phyloP scores from a whole-genome alignment of 2,113 vertebrate genomes.

The Esox niger region DNA sequence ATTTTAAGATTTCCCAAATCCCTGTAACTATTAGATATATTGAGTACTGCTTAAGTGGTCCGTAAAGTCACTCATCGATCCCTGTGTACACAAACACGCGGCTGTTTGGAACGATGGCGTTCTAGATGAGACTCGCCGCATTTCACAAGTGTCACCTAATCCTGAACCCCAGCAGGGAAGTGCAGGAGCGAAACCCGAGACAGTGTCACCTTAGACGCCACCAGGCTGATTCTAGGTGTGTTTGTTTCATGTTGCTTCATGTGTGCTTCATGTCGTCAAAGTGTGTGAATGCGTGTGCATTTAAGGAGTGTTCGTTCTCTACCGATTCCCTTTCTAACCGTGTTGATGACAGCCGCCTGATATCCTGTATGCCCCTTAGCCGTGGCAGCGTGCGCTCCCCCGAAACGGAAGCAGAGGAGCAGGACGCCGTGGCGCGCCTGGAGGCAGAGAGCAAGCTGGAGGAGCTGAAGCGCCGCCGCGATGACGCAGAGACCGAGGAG shows the following conservation, averaged over 20 bases:
- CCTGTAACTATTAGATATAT: too few relatives aligned
- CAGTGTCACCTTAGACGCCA: conserved; percentile 33
- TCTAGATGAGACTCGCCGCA: conserved; percentile 14
- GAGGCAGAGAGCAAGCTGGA: conserved; percentile 87
- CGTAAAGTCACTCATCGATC: conserved; percentile 23
- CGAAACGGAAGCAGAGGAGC: conserved; percentile 68
- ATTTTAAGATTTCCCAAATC: too few relatives aligned
- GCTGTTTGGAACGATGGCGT: conserved; percentile 1
- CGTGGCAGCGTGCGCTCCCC: conserved; percentile 69
- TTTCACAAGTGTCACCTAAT: conserved; percentile 34
- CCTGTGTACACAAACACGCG: conserved; percentile 26
- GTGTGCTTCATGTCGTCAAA: too few relatives aligned
- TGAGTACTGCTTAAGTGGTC: conserved; percentile 10
- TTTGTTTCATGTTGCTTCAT: conserved; percentile 11
- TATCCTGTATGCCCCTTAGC: conserved; percentile 48
- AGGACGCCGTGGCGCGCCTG: conserved; percentile 70
- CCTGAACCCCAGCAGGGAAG: conserved; percentile 21
- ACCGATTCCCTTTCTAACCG: too few relatives aligned
- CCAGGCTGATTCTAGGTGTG: conserved; percentile 29
- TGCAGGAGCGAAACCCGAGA: conserved; percentile 24
- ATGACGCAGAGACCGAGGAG: conserved; percentile 86
- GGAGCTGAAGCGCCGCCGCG: conserved; percentile 85
- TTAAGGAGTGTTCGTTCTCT: background rate
- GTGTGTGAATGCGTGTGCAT: conserved; percentile 14
- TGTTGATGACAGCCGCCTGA: too few relatives aligned